Conservation (phyloP, 2,888 invertebrate genomes). For the Drosophila crucigera region DNA sequence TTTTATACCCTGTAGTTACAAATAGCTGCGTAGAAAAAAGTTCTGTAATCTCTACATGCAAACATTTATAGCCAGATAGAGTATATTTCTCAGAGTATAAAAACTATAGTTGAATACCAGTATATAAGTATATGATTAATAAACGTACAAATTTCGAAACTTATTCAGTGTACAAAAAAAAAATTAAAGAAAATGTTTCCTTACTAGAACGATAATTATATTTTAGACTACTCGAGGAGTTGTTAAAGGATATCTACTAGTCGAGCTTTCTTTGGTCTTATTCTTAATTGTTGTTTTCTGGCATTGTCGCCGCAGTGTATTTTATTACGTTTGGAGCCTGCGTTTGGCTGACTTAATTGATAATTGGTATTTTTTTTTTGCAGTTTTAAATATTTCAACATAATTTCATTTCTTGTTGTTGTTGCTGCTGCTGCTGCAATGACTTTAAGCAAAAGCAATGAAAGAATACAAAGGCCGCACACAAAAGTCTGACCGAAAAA, state of each 20-base stretch:
- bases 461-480: constrained; percentile 50
- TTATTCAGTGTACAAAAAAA: not conserved
- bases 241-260: constrained; percentile 7
- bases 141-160: not conserved
- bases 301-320: constrained; percentile 55
- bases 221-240: not conserved
- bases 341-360: constrained; percentile 82
- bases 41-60: not conserved
- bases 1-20: constrained; percentile 38
- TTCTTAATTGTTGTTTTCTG: constrained; percentile 48
- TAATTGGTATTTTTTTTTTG: constrained; percentile 63
- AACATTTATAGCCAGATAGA: not conserved
- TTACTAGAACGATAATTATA: not conserved
- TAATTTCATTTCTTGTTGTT: constrained; percentile 66
- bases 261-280: not conserved
- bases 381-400: constrained; percentile 76
- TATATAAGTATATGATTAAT: not conserved
- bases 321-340: constrained; percentile 67
- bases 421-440: constrained; percentile 33
- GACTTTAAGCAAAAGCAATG: constrained; percentile 54
- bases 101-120: not conserved
- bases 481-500: constrained; percentile 55
- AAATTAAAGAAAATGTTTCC: not conserved
- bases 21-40: not conserved
- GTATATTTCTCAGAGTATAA: not conserved